phyloP scores from a whole-genome alignment of 2,113 vertebrate genomes.

The Drymodes brunneopygia region DNA sequence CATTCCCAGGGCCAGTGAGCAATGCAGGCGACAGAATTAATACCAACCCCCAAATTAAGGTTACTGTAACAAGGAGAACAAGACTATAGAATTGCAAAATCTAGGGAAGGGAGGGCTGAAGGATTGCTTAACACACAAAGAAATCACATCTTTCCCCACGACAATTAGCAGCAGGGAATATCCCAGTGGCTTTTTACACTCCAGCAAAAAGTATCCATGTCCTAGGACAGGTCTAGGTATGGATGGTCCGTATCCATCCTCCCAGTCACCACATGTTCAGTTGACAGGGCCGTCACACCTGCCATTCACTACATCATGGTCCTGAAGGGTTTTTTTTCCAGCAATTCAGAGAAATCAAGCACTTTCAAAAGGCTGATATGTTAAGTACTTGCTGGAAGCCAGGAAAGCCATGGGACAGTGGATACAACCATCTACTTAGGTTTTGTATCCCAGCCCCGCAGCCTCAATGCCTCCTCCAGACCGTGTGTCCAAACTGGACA shows the following conservation, averaged over 20 bases:
- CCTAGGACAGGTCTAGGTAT: neutral
- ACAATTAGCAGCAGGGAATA: neutral
- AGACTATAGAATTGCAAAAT: slow-evolving; percentile 13
- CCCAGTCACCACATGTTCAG: neutral
- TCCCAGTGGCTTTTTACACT: neutral
- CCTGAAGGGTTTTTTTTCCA: neutral
- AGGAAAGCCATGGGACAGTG: neutral
- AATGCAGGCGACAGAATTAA: neutral
- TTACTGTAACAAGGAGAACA: slow-evolving; percentile 56
- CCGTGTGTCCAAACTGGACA: neutral
- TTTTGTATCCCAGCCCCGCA: neutral
- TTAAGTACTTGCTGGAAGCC: neutral
- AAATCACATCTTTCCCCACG: neutral
- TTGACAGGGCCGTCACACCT: neutral
- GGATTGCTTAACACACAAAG: neutral
- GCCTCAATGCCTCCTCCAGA: neutral
- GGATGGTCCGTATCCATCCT: neutral
- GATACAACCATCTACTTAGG: neutral
- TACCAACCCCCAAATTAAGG: slow-evolving; percentile 48
- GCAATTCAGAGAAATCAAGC: neutral
- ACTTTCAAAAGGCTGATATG: neutral
- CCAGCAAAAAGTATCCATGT: neutral
- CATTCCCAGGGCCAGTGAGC: neutral
- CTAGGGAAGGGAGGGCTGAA: neutral
- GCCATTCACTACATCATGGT: neutral